Evolutionary conservation across 2,888 invertebrate genomes (phyloP).

Genomic region (Protonemura montana): DNA sequence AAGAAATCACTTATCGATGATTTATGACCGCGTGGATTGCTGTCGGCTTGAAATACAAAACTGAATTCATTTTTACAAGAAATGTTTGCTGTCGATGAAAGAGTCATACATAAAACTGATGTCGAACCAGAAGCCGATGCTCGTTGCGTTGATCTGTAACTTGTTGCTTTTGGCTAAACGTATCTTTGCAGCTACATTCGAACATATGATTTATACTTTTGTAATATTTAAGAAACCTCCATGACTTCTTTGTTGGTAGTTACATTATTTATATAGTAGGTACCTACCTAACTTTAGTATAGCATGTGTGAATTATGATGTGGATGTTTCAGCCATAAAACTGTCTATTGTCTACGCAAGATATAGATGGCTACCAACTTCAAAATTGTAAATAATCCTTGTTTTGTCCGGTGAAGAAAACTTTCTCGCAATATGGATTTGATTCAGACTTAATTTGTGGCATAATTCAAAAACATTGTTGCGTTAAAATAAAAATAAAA

Average conservation of each 20-base stretch:
- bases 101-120: neutral
- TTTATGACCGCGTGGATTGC: neutral
- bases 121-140: neutral
- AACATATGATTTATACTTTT: neutral
- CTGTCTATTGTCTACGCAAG: slow-evolving; percentile 28
- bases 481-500: neutral
- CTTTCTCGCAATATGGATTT: neutral
- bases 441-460: neutral
- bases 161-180: slow-evolving; percentile 27
- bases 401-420: neutral
- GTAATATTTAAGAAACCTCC: neutral
- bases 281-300: neutral
- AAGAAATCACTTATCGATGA: neutral
- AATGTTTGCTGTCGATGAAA: neutral
- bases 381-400: neutral
- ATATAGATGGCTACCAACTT: slow-evolving; percentile 19
- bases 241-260: neutral
- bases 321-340: slow-evolving; percentile 19
- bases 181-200: neutral
- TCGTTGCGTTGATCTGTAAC: slow-evolving; percentile 16
- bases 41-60: neutral
- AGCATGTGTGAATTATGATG: neutral
- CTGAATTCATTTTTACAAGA: neutral
- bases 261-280: neutral
- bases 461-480: neutral